Evolutionary conservation across 2,888 invertebrate genomes (phyloP).

Genomic region (Andrena flavipes): DNA sequence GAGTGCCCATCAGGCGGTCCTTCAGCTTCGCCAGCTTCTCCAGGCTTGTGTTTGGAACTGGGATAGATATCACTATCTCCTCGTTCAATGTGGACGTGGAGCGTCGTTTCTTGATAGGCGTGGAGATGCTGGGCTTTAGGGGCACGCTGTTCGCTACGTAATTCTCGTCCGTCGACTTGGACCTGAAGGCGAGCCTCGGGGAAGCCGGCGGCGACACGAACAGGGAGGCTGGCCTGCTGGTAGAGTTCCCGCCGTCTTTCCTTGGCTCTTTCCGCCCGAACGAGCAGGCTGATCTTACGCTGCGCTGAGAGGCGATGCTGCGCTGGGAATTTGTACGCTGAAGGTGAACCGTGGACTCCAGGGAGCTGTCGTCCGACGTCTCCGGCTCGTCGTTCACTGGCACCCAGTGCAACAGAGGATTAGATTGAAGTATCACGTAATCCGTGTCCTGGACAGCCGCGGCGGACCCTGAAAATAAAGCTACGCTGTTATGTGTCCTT

Average conservation of each 20-base stretch:
- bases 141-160: constrained; percentile 58
- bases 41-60: constrained; percentile 69
- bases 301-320: constrained; percentile 78
- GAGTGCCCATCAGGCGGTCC: constrained; percentile 71
- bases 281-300: constrained; percentile 75
- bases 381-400: constrained; percentile 85
- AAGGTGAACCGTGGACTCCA: constrained; percentile 78
- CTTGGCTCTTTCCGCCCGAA: constrained; percentile 55
- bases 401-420: constrained; percentile 86
- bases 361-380: constrained; percentile 84
- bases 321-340: constrained; percentile 80
- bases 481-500: constrained; percentile 24
- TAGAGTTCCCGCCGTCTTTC: constrained; percentile 46
- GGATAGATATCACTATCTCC: constrained; percentile 71
- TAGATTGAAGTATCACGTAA: constrained; percentile 86
- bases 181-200: constrained; percentile 78
- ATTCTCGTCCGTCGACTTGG: constrained; percentile 80
- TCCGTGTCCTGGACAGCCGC: constrained; percentile 85
- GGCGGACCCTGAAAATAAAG: constrained; percentile 66
- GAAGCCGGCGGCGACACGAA: constrained; percentile 80
- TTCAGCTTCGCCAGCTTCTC: constrained; percentile 77
- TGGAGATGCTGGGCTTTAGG: constrained; percentile 43
- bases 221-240: constrained; percentile 75
- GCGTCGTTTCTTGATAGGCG: constrained; percentile 50
- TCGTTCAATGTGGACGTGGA: constrained; percentile 61